Percentiles rank a stretch among this genome's conserved stretches.
These are phyloP conservation scores for Calypte anna DNA, from an alignment of 2,113 vertebrate genomes.

Conservation along the genomic window DNA sequence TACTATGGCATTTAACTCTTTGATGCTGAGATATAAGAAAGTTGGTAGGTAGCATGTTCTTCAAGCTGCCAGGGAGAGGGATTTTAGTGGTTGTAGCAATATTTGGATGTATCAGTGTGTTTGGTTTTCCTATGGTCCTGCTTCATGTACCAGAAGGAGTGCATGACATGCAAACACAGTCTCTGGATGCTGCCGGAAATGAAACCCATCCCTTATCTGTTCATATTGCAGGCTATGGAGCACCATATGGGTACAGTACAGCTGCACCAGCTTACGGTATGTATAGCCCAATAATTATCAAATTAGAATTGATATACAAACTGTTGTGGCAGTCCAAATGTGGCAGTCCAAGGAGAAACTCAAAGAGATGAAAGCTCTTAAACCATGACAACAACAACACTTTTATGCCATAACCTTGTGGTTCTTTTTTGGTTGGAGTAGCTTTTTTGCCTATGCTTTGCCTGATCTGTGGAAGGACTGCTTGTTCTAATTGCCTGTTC, in stretches of 20 bases:
- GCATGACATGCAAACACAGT: not conserved
- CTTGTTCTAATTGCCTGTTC: constrained; percentile 85
- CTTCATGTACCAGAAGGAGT: not conserved
- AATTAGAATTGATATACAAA: not conserved
- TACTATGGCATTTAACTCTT: not conserved
- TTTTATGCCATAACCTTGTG: constrained; percentile 83
- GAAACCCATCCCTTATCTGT: not conserved
- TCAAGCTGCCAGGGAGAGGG: fast-evolving
- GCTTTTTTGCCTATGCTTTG: constrained; percentile 83
- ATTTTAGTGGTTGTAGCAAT: not conserved
- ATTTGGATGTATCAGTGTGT: not conserved
- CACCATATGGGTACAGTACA: constrained; percentile 93
- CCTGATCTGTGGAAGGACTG: constrained; percentile 81
- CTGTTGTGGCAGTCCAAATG: constrained; percentile 54
- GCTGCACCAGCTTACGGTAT: constrained; percentile 96
- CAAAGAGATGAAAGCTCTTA: constrained; percentile 60
- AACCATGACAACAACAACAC: constrained; percentile 62
- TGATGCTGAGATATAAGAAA: not conserved
- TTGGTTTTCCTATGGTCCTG: not conserved
- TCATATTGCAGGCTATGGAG: constrained; percentile 88
- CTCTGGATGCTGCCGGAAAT: not conserved
- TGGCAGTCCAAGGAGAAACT: constrained; percentile 58
- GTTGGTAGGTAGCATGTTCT: not conserved
- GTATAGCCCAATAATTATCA: constrained; percentile 70
- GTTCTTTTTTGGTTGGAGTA: constrained; percentile 85